Base-by-base conservation (phyloP, 1,140 invertebrate species). In the Bombus impatiens region DNA sequence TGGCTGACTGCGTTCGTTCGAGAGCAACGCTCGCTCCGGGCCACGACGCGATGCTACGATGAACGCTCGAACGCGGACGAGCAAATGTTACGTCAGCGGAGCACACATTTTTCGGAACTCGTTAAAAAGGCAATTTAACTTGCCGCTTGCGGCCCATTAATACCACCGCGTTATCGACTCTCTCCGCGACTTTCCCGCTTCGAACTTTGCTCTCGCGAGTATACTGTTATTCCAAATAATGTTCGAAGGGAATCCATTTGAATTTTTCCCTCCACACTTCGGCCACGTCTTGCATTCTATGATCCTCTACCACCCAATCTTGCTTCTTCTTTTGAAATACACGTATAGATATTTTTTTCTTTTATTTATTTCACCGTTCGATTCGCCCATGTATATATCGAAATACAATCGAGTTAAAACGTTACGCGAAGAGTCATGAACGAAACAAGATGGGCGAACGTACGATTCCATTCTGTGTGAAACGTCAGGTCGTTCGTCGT, bases 101-200 rank as follows among this genome's bases (percentile, higher is more conserved):
- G 77, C 87, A 67, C 84, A 72, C 83, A 79, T 89, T 90, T 90
- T 90, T 87, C 87, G 86, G 47, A 89, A 90, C 89, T 90, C 86
- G 89, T 90, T 90, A 87, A 79, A 86, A 89, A 90, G 87, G 88
- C 84, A 90, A 90, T 90, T 89, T 90, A 89, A 90, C 88, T 90
- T 90, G 59, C 62, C 53, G 70, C 80, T 74, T 47, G 59, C 35
- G 47, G 40, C 82, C 82, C 88, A 82, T 89, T 90, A 89, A 89
- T 86, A 71, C 81, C 37, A 59, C 53, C 47, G 76, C 65, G 82
- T 77, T 84, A 90, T 90, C 81, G 88, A 78, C 77, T 78, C 75
- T 81, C 70, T 79, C 74, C 57, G 87, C 80, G 76, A 80, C 87
- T 77, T 86, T 71, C 76, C 12, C 28, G 42, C 32, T 47, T 44